phyloP scores from a whole-genome alignment of 2,888 invertebrate genomes.

The Apamea epomidion region DNA sequence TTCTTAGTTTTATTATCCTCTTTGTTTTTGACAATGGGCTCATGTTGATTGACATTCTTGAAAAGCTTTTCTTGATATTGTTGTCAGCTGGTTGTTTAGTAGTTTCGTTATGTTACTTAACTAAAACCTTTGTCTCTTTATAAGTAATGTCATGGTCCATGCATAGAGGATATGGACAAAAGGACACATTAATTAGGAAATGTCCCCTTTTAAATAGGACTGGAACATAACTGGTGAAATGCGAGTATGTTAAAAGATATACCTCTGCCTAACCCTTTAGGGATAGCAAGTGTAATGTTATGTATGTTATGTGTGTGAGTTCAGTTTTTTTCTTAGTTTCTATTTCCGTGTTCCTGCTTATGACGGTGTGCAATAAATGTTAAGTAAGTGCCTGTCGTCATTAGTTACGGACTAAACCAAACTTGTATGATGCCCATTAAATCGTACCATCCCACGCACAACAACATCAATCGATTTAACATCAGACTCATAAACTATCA shows the following conservation, averaged over 20 bases:
- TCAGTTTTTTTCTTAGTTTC: neutral
- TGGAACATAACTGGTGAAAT: too few relatives aligned
- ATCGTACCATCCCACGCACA: slow-evolving; percentile 54
- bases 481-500: slow-evolving; percentile 52
- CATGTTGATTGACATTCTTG: slow-evolving; percentile 62
- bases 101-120: slow-evolving; percentile 38
- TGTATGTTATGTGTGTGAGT: neutral
- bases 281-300: neutral
- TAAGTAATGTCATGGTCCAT: neutral
- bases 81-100: slow-evolving; percentile 35
- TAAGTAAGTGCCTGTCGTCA: slow-evolving; percentile 11
- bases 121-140: slow-evolving; percentile 34
- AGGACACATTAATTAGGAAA: neutral
- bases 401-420: slow-evolving; percentile 25
- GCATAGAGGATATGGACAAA: neutral
- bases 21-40: slow-evolving; percentile 61
- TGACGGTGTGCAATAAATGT: slow-evolving; percentile 7
- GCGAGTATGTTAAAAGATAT: neutral
- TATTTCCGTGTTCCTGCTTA: neutral
- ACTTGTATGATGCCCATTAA: slow-evolving; percentile 56
- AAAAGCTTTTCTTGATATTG: slow-evolving; percentile 43
- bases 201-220: neutral
- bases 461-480: slow-evolving; percentile 50
- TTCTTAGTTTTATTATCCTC: slow-evolving; percentile 66
- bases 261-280: neutral